Percentiles rank a stretch among this genome's conserved stretches.
phyloP scores from a whole-genome alignment of 37 sponge, comb jelly and placozoan genomes.

The Lycopodina hypogea region DNA sequence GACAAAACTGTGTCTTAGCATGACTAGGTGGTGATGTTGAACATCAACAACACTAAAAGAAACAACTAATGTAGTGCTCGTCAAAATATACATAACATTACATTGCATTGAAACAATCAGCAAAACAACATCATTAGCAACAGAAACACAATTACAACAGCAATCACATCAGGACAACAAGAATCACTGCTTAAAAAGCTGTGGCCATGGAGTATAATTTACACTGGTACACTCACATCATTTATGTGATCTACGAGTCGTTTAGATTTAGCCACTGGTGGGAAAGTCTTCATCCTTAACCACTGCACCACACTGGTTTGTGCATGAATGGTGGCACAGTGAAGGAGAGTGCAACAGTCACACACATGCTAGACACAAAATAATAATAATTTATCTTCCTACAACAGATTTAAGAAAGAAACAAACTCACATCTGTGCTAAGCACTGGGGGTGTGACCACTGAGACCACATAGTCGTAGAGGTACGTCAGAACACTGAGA shows the following conservation, averaged over 20 bases:
- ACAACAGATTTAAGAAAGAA: not conserved
- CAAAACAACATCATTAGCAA: no score
- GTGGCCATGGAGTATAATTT: not conserved
- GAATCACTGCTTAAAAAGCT: not conserved
- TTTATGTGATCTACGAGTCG: conserved; percentile 18
- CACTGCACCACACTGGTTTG: conserved; percentile 45
- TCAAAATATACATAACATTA: no score
- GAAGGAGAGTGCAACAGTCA: conserved; percentile 41
- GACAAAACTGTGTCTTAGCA: not conserved
- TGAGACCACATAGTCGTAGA: conserved; percentile 47
- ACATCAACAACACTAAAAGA: not conserved
- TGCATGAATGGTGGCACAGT: conserved; percentile 53
- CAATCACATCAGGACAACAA: no score
- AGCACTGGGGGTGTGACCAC: conserved; percentile 20
- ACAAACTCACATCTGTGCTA: conserved; percentile 11
- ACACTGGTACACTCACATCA: conserved; percentile 7
- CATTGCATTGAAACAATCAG: no score
- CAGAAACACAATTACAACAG: no score
- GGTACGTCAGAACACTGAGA: conserved; percentile 30
- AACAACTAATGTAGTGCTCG: not conserved
- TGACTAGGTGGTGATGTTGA: not conserved
- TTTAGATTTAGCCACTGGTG: conserved; percentile 39
- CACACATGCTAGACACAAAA: not conserved
- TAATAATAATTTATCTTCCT: not conserved
- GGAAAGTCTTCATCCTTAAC: conserved; percentile 33